Conservation (phyloP, 2,888 invertebrate species). For the Macaria notata region DNA sequence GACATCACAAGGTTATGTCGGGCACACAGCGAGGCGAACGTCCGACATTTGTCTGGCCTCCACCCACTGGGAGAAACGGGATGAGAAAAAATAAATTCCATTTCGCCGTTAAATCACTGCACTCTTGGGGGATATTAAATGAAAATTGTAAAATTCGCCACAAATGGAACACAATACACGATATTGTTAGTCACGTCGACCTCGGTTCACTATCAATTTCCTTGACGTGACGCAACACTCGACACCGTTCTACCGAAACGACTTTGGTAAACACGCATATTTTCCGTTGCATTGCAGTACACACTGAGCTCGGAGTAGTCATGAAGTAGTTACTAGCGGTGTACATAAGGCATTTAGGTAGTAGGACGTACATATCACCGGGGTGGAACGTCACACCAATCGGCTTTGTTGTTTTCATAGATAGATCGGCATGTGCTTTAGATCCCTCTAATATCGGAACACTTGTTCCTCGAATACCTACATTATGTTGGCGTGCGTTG, state of each 20-base stretch:
- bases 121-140: constrained; percentile 52
- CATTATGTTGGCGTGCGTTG: constrained; percentile 6
- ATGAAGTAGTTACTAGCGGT: constrained; percentile 82
- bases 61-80: constrained; percentile 71
- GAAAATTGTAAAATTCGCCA: constrained; percentile 50
- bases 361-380: constrained; percentile 82
- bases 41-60: constrained; percentile 77
- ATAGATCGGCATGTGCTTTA: constrained; percentile 77
- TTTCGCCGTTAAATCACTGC: constrained; percentile 57
- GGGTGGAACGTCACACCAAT: constrained; percentile 82
- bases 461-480: constrained; percentile 41
- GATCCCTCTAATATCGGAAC: constrained; percentile 65
- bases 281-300: constrained; percentile 83
- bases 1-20: constrained; percentile 77
- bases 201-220: constrained; percentile 81
- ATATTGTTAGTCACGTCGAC: constrained; percentile 79
- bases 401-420: constrained; percentile 81
- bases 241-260: constrained; percentile 82
- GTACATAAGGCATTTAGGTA: constrained; percentile 83
- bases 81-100: constrained; percentile 66
- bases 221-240: constrained; percentile 81
- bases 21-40: constrained; percentile 71
- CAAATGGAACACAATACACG: constrained; percentile 67
- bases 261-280: constrained; percentile 83
- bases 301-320: constrained; percentile 83